Percentiles rank a stretch among this genome's conserved stretches.
phyloP scores from a whole-genome alignment of 2,113 vertebrate genomes.

The Felis chaus region DNA sequence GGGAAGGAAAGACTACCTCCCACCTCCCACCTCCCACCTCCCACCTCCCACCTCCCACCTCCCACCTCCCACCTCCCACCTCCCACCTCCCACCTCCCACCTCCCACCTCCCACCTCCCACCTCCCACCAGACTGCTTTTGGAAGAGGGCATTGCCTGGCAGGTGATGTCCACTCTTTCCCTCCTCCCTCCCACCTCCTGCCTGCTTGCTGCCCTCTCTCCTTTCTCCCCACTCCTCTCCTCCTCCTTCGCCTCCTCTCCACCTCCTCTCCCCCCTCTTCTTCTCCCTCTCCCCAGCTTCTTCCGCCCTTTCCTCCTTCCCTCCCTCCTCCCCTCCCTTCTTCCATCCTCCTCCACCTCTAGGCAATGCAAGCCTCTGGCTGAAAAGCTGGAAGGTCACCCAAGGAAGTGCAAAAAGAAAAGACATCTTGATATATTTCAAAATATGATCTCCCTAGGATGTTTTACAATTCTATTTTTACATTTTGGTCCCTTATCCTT shows the following conservation, averaged over 20 bases:
- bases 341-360: not conserved
- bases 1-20: not conserved
- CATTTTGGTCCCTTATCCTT: not conserved
- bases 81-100: too few species aligned
- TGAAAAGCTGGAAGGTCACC: constrained; percentile 65
- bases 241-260: fast-evolving
- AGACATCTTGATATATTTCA: constrained; percentile 41
- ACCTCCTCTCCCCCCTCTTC: too few species aligned
- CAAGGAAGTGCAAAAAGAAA: constrained; percentile 56
- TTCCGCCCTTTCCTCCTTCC: too few species aligned
- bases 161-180: not conserved
- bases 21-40: not conserved
- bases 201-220: not conserved
- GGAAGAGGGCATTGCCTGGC: not conserved
- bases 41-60: too few species aligned
- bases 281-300: too few species aligned
- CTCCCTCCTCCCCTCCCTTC: not conserved
- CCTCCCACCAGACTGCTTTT: not conserved
- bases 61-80: too few species aligned
- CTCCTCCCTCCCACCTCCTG: not conserved
- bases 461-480: constrained; percentile 21
- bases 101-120: not conserved
- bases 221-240: too few species aligned
- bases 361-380: constrained; percentile 59
- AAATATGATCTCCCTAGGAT: not conserved